Percentiles rank a stretch among this genome's conserved stretches.
Conservation (phyloP, 2,797 vertebrate genomes). For the Pangasius djambal region DNA sequence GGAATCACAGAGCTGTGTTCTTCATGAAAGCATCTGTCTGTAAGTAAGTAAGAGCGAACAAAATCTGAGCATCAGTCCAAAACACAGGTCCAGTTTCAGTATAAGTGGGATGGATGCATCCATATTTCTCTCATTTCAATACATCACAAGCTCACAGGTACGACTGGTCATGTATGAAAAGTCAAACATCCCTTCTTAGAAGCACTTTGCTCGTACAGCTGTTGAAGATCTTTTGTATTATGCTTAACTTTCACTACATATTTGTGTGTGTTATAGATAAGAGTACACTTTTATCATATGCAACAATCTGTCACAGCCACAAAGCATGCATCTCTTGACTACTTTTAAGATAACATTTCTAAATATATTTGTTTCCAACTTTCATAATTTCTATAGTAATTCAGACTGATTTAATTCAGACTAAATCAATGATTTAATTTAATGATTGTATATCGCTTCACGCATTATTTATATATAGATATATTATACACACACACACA, state of each 20-base stretch:
- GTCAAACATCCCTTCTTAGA: neutral
- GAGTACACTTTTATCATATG: too few relatives aligned
- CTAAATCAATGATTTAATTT: too few relatives aligned
- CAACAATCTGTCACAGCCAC: too few relatives aligned
- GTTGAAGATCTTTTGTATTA: neutral
- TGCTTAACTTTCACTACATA: neutral
- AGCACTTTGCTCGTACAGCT: neutral
- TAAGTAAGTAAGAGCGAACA: neutral
- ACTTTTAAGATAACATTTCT: too few relatives aligned
- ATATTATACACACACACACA: too few relatives aligned
- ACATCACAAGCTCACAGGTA: neutral
- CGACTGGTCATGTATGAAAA: neutral
- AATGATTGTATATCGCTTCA: too few relatives aligned
- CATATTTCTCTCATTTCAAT: neutral
- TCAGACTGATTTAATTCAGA: too few relatives aligned
- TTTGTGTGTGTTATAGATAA: too few relatives aligned
- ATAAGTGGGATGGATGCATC: neutral
- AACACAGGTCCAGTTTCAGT: neutral
- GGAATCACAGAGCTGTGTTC: constrained; percentile 35
- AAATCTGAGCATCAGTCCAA: neutral
- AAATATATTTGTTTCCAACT: too few relatives aligned
- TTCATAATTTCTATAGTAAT: too few relatives aligned
- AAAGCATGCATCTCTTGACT: neutral
- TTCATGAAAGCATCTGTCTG: constrained; percentile 18
- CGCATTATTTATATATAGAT: too few relatives aligned